Conservation (phyloP, 2,113 vertebrate genomes). For the Australoheros scitulus region DNA sequence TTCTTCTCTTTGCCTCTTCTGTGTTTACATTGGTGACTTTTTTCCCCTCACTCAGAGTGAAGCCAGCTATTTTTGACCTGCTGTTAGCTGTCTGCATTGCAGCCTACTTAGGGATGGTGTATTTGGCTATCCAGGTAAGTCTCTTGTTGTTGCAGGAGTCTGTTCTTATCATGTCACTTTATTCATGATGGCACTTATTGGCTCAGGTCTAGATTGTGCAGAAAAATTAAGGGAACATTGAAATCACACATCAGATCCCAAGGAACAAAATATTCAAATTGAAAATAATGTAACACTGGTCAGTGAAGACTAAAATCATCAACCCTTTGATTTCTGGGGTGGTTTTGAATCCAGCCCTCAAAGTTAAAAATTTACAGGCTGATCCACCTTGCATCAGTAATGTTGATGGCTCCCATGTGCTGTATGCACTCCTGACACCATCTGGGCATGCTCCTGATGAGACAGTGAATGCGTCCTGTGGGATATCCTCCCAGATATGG, state of each 20-base stretch:
- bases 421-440: neutral
- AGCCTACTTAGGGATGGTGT: constrained; percentile 92
- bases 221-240: neutral
- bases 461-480: neutral
- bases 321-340: too few species aligned
- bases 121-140: constrained; percentile 91
- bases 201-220: neutral
- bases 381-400: neutral
- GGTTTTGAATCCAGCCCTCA: too few species aligned
- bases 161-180: neutral
- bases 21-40: neutral
- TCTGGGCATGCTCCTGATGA: neutral
- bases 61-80: constrained; percentile 98
- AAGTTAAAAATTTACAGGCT: rapidly evolving
- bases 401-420: too few species aligned
- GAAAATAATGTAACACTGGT: neutral
- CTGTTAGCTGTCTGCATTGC: constrained; percentile 94
- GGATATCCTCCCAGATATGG: neutral
- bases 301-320: rapidly evolving
- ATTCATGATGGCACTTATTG: neutral
- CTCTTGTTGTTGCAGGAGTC: neutral
- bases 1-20: neutral
- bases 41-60: constrained; percentile 83
- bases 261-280: neutral
- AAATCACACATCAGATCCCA: neutral